Conservation (phyloP, 2,888 invertebrate genomes). For the Stenchaetothrips biformis region DNA sequence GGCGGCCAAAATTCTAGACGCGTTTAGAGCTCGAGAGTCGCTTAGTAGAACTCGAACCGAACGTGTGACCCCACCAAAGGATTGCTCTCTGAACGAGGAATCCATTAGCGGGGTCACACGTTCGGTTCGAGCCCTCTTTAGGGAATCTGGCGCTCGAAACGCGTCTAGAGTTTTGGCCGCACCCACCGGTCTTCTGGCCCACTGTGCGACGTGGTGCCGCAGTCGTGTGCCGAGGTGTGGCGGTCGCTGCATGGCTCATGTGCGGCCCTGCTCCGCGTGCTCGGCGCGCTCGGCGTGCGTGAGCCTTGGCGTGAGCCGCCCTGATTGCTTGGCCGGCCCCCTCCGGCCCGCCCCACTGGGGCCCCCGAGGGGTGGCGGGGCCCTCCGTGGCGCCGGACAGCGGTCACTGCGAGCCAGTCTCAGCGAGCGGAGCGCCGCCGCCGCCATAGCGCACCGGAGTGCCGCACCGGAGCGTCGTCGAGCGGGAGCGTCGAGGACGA, state of each 20-base stretch:
- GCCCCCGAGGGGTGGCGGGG: not conserved
- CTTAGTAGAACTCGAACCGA: no score
- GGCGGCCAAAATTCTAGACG: no score
- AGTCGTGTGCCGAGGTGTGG: no score
- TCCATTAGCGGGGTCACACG: no score
- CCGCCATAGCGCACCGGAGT: not conserved
- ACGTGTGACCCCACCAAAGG: no score
- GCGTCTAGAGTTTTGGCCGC: no score
- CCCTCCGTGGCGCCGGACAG: not conserved
- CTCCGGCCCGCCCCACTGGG: not conserved
- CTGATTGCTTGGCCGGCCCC: not conserved
- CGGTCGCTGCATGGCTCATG: not conserved
- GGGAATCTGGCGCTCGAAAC: no score
- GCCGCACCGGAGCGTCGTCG: not conserved
- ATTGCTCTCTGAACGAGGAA: no score
- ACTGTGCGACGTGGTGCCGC: no score
- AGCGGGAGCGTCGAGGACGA: not conserved
- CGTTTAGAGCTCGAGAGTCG: no score
- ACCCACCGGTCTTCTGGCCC: no score
- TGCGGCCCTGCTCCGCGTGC: not conserved
- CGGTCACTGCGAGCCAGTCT: not conserved
- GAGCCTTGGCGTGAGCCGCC: not conserved
- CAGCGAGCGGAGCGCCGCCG: not conserved
- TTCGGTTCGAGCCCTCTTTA: no score
- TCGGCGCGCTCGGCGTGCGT: not conserved